phyloP scores from a whole-genome alignment of 2,888 invertebrate species.

The Rhorus exstirpatorius region DNA sequence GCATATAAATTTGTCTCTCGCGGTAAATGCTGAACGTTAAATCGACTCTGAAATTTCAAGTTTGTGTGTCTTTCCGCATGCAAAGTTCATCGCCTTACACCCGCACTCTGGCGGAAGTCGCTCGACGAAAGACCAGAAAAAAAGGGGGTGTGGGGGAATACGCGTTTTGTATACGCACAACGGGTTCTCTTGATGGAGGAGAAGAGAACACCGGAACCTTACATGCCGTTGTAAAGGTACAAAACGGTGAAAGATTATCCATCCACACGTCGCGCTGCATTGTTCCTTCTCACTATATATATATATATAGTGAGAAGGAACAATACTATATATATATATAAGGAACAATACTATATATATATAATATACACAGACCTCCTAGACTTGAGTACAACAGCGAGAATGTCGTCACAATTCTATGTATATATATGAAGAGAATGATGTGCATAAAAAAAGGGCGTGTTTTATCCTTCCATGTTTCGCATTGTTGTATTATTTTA shows the following conservation, averaged over 20 bases:
- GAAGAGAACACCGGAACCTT: slow-evolving; percentile 72
- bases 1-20: no score
- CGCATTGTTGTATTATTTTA: slow-evolving; percentile 23
- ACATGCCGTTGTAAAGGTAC: slow-evolving; percentile 74
- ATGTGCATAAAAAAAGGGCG: slow-evolving; percentile 29
- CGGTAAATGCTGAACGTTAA: no score
- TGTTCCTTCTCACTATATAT: slow-evolving; percentile 59
- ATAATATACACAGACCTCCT: slow-evolving; percentile 30
- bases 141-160: background rate
- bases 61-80: slow-evolving; percentile 1
- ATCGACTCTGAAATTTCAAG: background rate
- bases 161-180: slow-evolving; percentile 1
- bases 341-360: no score
- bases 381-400: slow-evolving; percentile 31
- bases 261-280: slow-evolving; percentile 71
- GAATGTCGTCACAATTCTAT: slow-evolving; percentile 51
- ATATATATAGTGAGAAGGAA: slow-evolving; percentile 52
- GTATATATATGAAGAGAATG: slow-evolving; percentile 36
- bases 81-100: slow-evolving; percentile 20
- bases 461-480: slow-evolving; percentile 11
- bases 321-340: no score
- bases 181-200: slow-evolving; percentile 4
- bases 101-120: slow-evolving; percentile 34
- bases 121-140: slow-evolving; percentile 30
- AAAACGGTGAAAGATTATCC: slow-evolving; percentile 81